A percentile compares a stretch with the other conserved stretches of the same genome.
Conservation (phyloP, 2,113 vertebrate genomes). For the Acinonyx jubatus region DNA sequence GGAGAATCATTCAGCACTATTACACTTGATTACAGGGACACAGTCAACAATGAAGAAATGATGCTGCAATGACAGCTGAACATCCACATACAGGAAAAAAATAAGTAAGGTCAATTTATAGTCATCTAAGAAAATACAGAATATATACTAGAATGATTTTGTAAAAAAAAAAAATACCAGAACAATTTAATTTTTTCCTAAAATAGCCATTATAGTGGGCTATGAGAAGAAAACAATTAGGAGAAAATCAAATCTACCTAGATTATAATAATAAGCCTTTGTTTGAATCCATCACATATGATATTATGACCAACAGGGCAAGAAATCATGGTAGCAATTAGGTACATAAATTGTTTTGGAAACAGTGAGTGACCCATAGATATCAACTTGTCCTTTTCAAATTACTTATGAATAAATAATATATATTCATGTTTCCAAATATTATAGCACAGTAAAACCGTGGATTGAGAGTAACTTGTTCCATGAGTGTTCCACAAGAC, state of each 20-base stretch:
- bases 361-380: neutral
- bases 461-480: too few species aligned
- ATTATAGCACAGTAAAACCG: neutral
- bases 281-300: neutral
- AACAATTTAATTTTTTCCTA: neutral
- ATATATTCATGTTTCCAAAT: conserved; percentile 14
- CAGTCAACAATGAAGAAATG: neutral
- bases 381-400: neutral
- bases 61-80: neutral
- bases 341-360: neutral
- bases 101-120: neutral
- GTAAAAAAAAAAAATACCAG: neutral
- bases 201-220: neutral
- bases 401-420: conserved; percentile 5
- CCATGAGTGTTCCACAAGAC: too few species aligned
- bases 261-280: neutral
- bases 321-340: neutral
- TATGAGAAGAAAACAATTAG: neutral
- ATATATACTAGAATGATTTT: neutral
- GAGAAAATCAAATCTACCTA: neutral
- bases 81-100: conserved; percentile 3
- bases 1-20: neutral
- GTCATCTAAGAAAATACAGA: neutral
- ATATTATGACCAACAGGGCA: neutral
- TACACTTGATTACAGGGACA: neutral